A percentile compares a stretch with the other conserved stretches of the same genome.
phyloP scores from a whole-genome alignment of 2,888 invertebrate genomes.

The Cerceris rybyensis region DNA sequence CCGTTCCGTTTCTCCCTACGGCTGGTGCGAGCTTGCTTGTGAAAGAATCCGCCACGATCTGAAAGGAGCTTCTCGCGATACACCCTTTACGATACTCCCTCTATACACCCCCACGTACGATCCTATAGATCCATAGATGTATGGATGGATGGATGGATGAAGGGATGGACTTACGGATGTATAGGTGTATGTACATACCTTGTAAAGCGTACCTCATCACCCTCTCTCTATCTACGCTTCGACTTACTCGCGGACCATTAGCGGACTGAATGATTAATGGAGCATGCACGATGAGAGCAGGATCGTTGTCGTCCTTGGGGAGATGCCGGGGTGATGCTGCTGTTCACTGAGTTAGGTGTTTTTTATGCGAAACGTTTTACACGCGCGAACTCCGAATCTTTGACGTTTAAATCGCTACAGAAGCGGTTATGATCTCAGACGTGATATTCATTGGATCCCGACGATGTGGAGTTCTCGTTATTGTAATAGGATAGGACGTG shows the following conservation, averaged over 20 bases:
- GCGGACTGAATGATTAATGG: conserved; percentile 62
- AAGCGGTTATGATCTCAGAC: too few relatives aligned
- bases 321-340: conserved; percentile 6
- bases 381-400: too few relatives aligned
- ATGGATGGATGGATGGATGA: too few relatives aligned
- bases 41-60: conserved; percentile 17
- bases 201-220: conserved; percentile 18
- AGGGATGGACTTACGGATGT: too few relatives aligned
- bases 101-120: background rate
- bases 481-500: too few relatives aligned
- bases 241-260: conserved; percentile 54
- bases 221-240: conserved; percentile 24
- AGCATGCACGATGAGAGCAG: conserved; percentile 36
- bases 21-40: conserved; percentile 17
- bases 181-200: conserved; percentile 1
- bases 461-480: too few relatives aligned
- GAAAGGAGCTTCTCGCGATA: conserved; percentile 28
- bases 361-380: background rate
- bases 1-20: conserved; percentile 5
- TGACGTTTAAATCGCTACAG: too few relatives aligned
- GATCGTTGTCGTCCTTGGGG: conserved; percentile 23
- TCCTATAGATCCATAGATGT: too few relatives aligned
- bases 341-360: background rate
- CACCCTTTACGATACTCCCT: conserved; percentile 33
- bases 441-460: too few relatives aligned